Base-by-base conservation (phyloP, 1,140 invertebrate species). In the Homarus americanus region DNA sequence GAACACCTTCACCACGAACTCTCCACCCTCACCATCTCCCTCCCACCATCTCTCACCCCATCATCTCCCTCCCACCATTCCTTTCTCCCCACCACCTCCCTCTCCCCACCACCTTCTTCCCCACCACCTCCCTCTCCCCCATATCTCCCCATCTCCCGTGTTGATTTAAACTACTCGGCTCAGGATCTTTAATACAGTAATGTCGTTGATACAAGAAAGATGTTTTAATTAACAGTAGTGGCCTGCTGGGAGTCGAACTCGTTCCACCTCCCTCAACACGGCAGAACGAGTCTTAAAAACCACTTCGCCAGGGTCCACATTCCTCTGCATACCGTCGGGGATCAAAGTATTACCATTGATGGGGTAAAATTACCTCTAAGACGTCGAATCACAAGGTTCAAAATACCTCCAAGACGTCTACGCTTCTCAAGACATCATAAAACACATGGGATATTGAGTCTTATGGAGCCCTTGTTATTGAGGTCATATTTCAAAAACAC, bases 201-300 rank as follows among this genome's bases (percentile, higher is more conserved):
- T 28, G 28, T 75, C n/a, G 72, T 34, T 75, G n/a, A 75, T 36
- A 36, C 38, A 75, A 40, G 72, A 28, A 10, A 34, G 66, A 72
- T 75, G 72, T 75, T 75, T 75, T 75, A 75, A 75, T 75, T 75
- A 75, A 24, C 38, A n/a, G 28, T 75, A 34, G 72, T 36, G 72
- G 72, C 5, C 72, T 75, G 32, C 17, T 75, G 32, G 72, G 72
- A 75, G 72, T 34, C 72, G 28, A 32, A 34, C n/a, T 36, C 72
- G 7, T 34, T 5, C 53, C 53, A 63, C 53, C n/a, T 63, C 53
- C 24, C 53, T 24, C 10, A 12, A 10, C 24, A 12, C 53, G 12
- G 53, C 4, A 58, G 20, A 58, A 20, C 24, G 53, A 75, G 28
- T 12, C 28, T 40, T 40, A 40, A 32, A 2, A 7, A 5, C 7